Evolutionary conservation across 2,888 invertebrate genomes (phyloP), one percentile per base, ranked within the genome.

Genomic region (Erebia palarica): DNA sequence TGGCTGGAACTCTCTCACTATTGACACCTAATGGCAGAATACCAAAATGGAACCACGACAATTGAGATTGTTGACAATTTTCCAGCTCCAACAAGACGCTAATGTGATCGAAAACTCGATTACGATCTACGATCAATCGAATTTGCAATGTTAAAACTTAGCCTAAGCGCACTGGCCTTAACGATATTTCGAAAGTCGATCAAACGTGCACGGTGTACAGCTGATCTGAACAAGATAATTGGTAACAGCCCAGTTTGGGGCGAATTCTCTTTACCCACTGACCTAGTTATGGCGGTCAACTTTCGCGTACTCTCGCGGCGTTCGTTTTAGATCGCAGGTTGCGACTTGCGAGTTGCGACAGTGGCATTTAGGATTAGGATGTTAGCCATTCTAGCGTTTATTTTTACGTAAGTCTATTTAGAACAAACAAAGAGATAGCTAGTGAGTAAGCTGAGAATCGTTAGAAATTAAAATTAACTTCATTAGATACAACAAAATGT

Each of bases 261-360:
- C 68, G 59, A 72, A 75, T 72, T 75, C 76, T 76, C 75, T 65
- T 79, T 76, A 82, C 82, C 83, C 78, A 81, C 78, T 83, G 80
- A 78, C 83, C 82, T 73, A 78, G 72, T 79, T 82, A 75, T 73
- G 70, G 70, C 72, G 78, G 76, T 74, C 80, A 76, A 79, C 84
- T 83, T 82, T 83, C 81, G 79, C 79, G 75, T 70, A 74, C 79
- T 79, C 80, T 79, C 81, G 75, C 68, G 65, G 58, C 65, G 60
- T 14, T 60, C 36, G 55, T 36, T 36, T 68, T 53, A 21, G 61
- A 42, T 61, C 55, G 18, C 36, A n/a, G 9, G 16, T 36, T 68
- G 27, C 49, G 47, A 53, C 1, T 36, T 61, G 44, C 21, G 49
- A 55, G 13, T 36, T 61, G 44, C 66, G 47, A 57, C 53, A 55